phyloP scores from a whole-genome alignment of 1,140 invertebrate genomes.

The Zaprionus gabonicus region DNA sequence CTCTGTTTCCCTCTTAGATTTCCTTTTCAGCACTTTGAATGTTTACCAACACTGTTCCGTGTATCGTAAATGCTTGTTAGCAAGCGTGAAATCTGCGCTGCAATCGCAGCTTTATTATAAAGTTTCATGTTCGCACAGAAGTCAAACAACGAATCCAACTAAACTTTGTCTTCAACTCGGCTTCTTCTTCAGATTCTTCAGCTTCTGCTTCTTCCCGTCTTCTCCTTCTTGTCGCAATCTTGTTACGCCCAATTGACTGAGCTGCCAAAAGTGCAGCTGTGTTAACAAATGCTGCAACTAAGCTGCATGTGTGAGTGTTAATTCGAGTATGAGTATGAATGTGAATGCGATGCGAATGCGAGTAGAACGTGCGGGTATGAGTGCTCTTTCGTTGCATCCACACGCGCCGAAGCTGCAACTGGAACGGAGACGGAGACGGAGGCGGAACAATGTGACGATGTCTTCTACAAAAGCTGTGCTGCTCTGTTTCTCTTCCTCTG shows the following conservation, averaged over 20 bases:
- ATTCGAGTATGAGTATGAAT: slow-evolving; percentile 6
- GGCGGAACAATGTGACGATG: background rate
- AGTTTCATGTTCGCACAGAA: background rate
- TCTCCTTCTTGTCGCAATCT: slow-evolving; percentile 14
- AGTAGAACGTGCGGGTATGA: slow-evolving; percentile 13
- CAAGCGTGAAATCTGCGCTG: background rate
- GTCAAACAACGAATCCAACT: background rate
- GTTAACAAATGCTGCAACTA: slow-evolving; percentile 14
- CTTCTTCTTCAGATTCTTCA: background rate
- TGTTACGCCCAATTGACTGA: slow-evolving; percentile 18
- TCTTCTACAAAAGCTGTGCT: background rate
- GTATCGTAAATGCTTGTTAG: background rate
- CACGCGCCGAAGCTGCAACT: background rate
- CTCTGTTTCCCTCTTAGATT: background rate
- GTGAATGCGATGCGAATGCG: slow-evolving; percentile 43
- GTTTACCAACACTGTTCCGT: background rate
- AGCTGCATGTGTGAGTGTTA: background rate
- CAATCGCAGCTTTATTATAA: background rate
- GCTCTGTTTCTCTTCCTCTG: background rate
- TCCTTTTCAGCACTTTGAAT: background rate
- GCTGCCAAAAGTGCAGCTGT: slow-evolving; percentile 12
- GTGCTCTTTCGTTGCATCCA: slow-evolving; percentile 2
- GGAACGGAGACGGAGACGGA: background rate
- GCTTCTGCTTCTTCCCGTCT: background rate
- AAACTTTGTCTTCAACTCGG: background rate